Conservation (phyloP, 2,113 vertebrate species). For the zebrafish (Danio rerio) region GRCz12tu NC_133193.1:40590001-40590500, state of each 20-base stretch:
- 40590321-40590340: neutral
- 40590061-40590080: neutral
- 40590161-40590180: neutral
- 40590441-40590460: neutral
- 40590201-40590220: neutral
- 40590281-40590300: neutral
- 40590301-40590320: neutral
- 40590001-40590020: neutral
- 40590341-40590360: neutral
- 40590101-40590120: neutral
- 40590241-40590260: neutral
- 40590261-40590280: neutral
- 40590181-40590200: neutral
- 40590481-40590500: neutral
- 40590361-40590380: neutral
- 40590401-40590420: neutral
- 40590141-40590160: neutral
- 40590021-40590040: too few relatives aligned
- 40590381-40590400: neutral
- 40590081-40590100: neutral
- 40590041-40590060: neutral
- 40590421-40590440: neutral
- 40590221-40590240: neutral
- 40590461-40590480: neutral
- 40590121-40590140: neutral